These are phyloP conservation scores for Delichon dasypus DNA, from an alignment of 2,797 vertebrate genomes.

Conservation along the genomic window DNA sequence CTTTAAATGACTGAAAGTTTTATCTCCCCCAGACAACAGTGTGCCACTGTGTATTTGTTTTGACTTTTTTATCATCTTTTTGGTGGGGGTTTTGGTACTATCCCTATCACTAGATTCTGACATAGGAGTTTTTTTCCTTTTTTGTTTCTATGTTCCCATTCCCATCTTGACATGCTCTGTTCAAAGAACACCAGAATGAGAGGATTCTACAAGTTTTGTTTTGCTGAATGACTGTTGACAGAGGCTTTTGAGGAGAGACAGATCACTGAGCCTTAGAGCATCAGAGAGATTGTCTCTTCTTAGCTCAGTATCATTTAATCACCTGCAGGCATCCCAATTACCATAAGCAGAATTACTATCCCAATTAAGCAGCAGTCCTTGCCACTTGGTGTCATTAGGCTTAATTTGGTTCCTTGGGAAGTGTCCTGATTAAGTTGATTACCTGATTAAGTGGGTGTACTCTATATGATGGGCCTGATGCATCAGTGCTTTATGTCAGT, in stretches of 20 bases:
- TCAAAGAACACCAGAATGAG: not conserved
- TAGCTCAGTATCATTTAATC: constrained; percentile 66
- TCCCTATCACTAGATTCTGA: not conserved
- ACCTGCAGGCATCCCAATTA: constrained; percentile 73
- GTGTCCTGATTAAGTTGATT: constrained; percentile 71
- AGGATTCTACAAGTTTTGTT: constrained; percentile 28
- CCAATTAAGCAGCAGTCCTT: constrained; percentile 71
- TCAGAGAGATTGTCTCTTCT: constrained; percentile 43
- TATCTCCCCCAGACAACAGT: not conserved
- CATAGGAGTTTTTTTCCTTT: not conserved
- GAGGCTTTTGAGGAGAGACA: constrained; percentile 53
- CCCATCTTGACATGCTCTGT: not conserved
- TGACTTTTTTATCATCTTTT: not conserved
- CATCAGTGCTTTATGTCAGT: constrained; percentile 42
- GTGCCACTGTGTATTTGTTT: not conserved
- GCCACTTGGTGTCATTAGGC: constrained; percentile 70
- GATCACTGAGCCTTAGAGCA: constrained; percentile 55
- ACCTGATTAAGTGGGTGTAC: constrained; percentile 65
- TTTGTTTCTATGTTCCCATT: not conserved
- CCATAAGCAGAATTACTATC: constrained; percentile 71
- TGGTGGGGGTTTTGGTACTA: not conserved
- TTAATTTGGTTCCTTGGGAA: constrained; percentile 78
- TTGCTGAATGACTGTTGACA: constrained; percentile 60
- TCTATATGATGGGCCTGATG: constrained; percentile 55
- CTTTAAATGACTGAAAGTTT: not conserved